Evolutionary conservation across 2,797 vertebrate species (phyloP), one percentile per base, ranked within the genome.

Genomic region (Cygnus olor): DNA sequence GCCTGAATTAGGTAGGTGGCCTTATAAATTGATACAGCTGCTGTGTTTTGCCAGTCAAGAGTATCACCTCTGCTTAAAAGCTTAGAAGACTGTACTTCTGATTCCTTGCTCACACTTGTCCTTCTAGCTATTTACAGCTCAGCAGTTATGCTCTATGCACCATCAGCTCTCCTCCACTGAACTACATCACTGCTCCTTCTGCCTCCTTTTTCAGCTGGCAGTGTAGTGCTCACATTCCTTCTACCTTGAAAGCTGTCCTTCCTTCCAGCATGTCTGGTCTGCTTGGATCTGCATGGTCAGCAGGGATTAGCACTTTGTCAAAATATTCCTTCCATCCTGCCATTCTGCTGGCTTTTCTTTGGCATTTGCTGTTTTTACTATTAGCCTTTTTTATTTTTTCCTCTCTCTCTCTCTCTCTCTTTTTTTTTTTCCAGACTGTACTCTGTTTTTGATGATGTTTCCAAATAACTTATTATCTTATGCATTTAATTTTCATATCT

Each of bases 41-140:
- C 36, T 68, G 69, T 53, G 72, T 69, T 94, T 93, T 93, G 49
- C 44, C 61, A 74, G 61, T 60, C 60, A 69, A 21, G 32, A 51
- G 32, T 36, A 53, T 68, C 27, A 56, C 69, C 53, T 71, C 60
- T 74, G n/a, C 49, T 88, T 77, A 86, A 88, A 95, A 57, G n/a
- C 54, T 86, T 56, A 74, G 85, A 91, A 25, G 42, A 40, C 7
- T 79, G 28, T 61, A 30, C 15, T 80, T 82, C 57, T 5, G 6
- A 78, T 64, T 53, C 34, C 78, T 83, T 71, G 49, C 70, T 91
- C 83, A 81, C 73, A 65, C 49, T 78, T 80, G 65, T 80, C 73
- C 77, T 95, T 90, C 90, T 74, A 64, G 53, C 73, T 91, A 76
- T 96, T 96, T 95, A 71, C 90, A 94, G 49, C 88, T 83, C 88